phyloP scores from a whole-genome alignment of 1,140 invertebrate genomes.

The Diuraphis noxia region DNA sequence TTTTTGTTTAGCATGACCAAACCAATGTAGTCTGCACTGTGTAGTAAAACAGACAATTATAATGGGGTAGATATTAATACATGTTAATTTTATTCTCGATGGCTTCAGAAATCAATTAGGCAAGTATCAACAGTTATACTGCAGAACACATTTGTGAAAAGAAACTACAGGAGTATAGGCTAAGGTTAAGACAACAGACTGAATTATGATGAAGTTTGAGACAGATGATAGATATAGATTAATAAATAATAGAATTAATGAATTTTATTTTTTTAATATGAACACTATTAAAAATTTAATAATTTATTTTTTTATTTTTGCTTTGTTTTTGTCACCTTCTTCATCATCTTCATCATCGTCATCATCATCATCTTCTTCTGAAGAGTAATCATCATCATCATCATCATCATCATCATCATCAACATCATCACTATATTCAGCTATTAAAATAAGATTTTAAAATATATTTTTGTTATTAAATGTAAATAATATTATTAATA shows the following conservation, averaged over 20 bases:
- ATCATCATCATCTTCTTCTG: slow-evolving; percentile 44
- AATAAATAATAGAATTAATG: not conserved
- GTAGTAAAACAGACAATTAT: too few species aligned
- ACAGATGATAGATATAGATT: not conserved
- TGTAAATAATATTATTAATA: not conserved
- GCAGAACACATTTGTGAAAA: not conserved
- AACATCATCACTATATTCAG: slow-evolving; percentile 50
- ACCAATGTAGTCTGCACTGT: too few species aligned
- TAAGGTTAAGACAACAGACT: not conserved
- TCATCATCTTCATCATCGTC: slow-evolving; percentile 52
- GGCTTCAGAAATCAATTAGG: not conserved
- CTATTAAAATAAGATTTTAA: slow-evolving; percentile 33
- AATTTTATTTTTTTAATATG: slow-evolving; percentile 31
- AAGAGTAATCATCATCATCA: slow-evolving; percentile 44
- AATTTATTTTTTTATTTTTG: slow-evolving; percentile 37
- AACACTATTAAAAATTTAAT: not conserved
- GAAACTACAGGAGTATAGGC: not conserved
- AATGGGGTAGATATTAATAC: too few species aligned
- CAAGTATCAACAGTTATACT: not conserved
- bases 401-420: slow-evolving; percentile 55
- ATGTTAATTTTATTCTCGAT: too few species aligned
- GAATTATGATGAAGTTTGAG: not conserved
- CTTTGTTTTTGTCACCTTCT: not conserved
- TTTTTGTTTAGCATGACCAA: too few species aligned
- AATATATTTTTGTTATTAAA: not conserved